These are phyloP conservation scores for Venustoraphidia nigricollis DNA, from an alignment of 2,888 invertebrate genomes.

Conservation along the genomic window DNA sequence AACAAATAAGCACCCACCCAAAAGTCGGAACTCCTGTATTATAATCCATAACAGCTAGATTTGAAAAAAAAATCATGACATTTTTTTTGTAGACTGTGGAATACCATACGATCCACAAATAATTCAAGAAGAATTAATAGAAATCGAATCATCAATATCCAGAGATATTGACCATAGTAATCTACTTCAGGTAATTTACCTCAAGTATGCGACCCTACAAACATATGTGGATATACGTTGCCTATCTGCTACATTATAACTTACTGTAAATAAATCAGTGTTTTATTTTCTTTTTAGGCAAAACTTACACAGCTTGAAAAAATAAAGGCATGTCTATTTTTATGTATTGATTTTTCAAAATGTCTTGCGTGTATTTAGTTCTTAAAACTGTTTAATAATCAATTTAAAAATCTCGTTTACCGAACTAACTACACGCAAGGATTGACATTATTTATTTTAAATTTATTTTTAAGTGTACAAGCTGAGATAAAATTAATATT, in stretches of 20 bases:
- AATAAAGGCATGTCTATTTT: slow-evolving; percentile 41
- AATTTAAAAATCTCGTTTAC: too few relatives aligned
- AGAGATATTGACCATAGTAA: slow-evolving; percentile 17
- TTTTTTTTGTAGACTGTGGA: slow-evolving; percentile 3
- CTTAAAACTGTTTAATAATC: slow-evolving; percentile 4
- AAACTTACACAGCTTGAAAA: slow-evolving; percentile 39
- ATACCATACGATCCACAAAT: slow-evolving; percentile 1
- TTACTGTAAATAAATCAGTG: slow-evolving; percentile 8
- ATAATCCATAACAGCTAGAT: too few relatives aligned
- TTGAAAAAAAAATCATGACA: background rate
- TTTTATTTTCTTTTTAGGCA: slow-evolving; percentile 36
- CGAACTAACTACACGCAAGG: too few relatives aligned
- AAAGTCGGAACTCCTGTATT: too few relatives aligned
- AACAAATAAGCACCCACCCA: too few relatives aligned
- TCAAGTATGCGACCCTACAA: slow-evolving; percentile 20
- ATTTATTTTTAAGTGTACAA: too few relatives aligned
- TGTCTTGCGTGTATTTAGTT: slow-evolving; percentile 1
- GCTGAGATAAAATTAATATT: too few relatives aligned
- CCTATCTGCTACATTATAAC: slow-evolving; percentile 11
- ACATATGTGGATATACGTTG: slow-evolving; percentile 10
- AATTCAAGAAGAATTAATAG: slow-evolving; percentile 1
- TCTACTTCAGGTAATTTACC: slow-evolving; percentile 24
- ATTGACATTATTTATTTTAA: too few relatives aligned
- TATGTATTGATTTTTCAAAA: slow-evolving; percentile 4
- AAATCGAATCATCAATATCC: background rate